Conservation (phyloP, 92 coral and sea anemone species). For the Porites cylindrica region DNA sequence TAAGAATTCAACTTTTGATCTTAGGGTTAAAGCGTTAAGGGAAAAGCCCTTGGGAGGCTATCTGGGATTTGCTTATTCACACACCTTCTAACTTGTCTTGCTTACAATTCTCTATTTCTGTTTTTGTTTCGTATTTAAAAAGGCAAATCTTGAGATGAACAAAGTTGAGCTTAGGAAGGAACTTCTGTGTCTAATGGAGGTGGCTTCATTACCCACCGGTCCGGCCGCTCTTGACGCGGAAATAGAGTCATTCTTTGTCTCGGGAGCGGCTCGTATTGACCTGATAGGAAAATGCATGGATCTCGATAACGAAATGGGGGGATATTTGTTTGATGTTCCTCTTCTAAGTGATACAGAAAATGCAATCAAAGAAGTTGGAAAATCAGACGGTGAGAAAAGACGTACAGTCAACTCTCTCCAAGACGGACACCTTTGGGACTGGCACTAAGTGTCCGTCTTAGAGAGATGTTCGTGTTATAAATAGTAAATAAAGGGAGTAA, state of each 20-base stretch:
- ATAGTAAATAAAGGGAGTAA: too few species aligned
- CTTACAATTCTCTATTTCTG: neutral
- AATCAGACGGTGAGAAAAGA: neutral
- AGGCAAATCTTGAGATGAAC: slow-evolving; percentile 53
- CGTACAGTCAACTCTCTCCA: neutral
- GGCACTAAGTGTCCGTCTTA: too few species aligned
- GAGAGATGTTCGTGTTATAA: too few species aligned
- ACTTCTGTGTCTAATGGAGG: slow-evolving; percentile 31
- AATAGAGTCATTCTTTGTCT: slow-evolving; percentile 34
- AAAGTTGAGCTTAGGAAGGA: slow-evolving; percentile 37
- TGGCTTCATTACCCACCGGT: neutral
- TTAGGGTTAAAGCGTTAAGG: too few species aligned
- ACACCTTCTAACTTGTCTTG: neutral
- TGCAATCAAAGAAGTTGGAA: neutral
- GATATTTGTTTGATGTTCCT: slow-evolving; percentile 43
- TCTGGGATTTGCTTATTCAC: neutral
- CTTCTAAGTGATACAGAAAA: slow-evolving; percentile 15
- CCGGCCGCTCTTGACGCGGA: slow-evolving; percentile 47
- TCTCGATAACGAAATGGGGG: slow-evolving; percentile 47
- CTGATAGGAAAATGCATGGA: slow-evolving; percentile 54
- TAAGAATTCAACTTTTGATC: too few species aligned
- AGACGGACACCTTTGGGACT: too few species aligned
- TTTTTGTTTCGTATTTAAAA: too few species aligned
- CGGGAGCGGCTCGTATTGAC: slow-evolving; percentile 46
- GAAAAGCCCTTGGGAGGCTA: neutral